Conservation (phyloP, 2,113 vertebrate species). For the Numenius arquata region DNA sequence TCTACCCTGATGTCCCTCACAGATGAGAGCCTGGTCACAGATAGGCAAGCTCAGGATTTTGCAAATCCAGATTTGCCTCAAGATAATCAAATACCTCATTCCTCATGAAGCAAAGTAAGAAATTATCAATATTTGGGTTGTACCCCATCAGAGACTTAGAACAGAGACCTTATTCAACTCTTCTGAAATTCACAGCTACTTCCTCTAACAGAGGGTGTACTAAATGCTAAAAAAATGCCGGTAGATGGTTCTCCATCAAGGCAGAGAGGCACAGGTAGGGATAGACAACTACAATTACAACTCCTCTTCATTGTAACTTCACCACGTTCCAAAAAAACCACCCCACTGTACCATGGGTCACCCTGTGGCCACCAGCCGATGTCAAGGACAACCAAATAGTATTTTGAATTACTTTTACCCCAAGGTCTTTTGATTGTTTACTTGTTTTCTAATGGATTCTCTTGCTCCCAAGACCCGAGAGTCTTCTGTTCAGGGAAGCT, state of each 20-base stretch:
- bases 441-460: background rate
- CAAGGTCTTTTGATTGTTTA: background rate
- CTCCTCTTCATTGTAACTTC: background rate
- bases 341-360: background rate
- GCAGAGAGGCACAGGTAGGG: background rate
- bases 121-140: background rate
- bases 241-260: background rate
- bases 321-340: background rate
- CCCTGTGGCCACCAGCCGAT: background rate
- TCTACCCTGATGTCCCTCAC: background rate
- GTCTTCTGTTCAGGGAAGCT: background rate
- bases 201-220: background rate
- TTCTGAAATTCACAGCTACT: background rate
- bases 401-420: background rate
- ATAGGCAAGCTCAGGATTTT: background rate
- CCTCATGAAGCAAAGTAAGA: background rate
- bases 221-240: background rate
- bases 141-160: background rate
- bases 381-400: background rate
- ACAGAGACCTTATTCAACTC: background rate
- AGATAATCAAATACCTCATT: rapidly evolving
- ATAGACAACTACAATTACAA: background rate
- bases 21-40: background rate
- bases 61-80: background rate
- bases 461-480: background rate